Percentiles rank a stretch among this genome's conserved stretches.
Evolutionary conservation across 35 echinoderm and acorn worm genomes (phyloP).

Genomic region (Hemicentrotus pulcherrimus): DNA sequence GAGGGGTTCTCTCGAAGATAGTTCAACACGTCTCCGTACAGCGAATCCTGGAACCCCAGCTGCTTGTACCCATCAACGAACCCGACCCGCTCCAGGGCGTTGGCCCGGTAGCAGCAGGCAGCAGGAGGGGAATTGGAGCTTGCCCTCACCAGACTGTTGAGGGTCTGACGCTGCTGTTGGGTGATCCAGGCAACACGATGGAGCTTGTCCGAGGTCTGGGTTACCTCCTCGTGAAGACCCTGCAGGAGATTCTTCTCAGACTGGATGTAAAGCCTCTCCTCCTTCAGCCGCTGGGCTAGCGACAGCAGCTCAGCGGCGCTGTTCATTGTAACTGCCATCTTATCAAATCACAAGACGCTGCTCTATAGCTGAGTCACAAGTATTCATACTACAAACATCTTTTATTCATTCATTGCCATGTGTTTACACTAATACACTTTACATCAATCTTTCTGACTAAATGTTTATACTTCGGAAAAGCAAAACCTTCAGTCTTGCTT

Average conservation of each 20-base stretch:
- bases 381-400: no score
- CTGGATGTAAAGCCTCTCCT: conserved; percentile 82
- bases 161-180: conserved; percentile 85
- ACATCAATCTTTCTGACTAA: background rate
- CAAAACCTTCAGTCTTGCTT: background rate
- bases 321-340: conserved; percentile 30
- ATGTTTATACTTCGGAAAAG: background rate
- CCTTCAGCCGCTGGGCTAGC: conserved; percentile 82
- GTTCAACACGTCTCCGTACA: conserved; percentile 84
- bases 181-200: conserved; percentile 89
- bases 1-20: conserved; percentile 77
- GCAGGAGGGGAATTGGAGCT: conserved; percentile 72
- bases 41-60: conserved; percentile 72
- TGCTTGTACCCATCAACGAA: conserved; percentile 89
- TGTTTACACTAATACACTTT: background rate
- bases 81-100: conserved; percentile 78
- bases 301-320: conserved; percentile 68
- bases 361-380: background rate
- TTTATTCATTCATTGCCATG: background rate
- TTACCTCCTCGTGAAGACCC: conserved; percentile 79
- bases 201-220: conserved; percentile 72
- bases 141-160: conserved; percentile 77
- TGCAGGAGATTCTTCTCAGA: conserved; percentile 84
- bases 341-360: background rate
- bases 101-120: conserved; percentile 87